Evolutionary conservation across 2,888 invertebrate genomes (phyloP).

Genomic region (Xestia ashworthii): DNA sequence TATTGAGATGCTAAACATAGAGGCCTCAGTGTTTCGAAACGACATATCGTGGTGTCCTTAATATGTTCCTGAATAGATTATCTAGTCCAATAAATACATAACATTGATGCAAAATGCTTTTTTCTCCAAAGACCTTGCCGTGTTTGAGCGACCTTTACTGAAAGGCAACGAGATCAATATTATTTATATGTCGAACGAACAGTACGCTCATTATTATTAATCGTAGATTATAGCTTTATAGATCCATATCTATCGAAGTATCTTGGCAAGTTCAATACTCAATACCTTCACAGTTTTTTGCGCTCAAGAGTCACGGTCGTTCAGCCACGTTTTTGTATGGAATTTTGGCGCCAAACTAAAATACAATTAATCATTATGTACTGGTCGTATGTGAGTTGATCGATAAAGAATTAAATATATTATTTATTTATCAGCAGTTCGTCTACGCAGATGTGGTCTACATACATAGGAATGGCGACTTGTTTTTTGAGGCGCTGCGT

Average conservation of each 20-base stretch:
- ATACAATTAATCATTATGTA: constrained; percentile 76
- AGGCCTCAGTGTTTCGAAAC: constrained; percentile 3
- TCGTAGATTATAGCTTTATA: constrained; percentile 45
- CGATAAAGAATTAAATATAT: constrained; percentile 56
- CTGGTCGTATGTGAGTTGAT: constrained; percentile 42
- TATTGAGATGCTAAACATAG: not conserved
- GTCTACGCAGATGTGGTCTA: constrained; percentile 61
- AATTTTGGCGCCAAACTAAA: constrained; percentile 88
- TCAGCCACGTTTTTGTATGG: constrained; percentile 85
- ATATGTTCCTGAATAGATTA: constrained; percentile 41
- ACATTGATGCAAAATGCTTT: constrained; percentile 60
- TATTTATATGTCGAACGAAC: constrained; percentile 43
- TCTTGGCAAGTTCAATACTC: constrained; percentile 67
- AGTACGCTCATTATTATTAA: constrained; percentile 57
- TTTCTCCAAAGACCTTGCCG: constrained; percentile 70
- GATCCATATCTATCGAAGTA: constrained; percentile 52
- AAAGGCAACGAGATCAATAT: constrained; percentile 68
- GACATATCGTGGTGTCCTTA: constrained; percentile 19
- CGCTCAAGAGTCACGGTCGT: constrained; percentile 85
- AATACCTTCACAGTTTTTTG: constrained; percentile 75
- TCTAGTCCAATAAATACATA: constrained; percentile 74
- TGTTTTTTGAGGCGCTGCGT: constrained; percentile 69
- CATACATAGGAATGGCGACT: constrained; percentile 66
- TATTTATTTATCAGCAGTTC: constrained; percentile 47
- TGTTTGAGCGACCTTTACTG: constrained; percentile 70